These are phyloP conservation scores for Albula glossodonta DNA, from an alignment of 2,113 vertebrate genomes.

Conservation along the genomic window DNA sequence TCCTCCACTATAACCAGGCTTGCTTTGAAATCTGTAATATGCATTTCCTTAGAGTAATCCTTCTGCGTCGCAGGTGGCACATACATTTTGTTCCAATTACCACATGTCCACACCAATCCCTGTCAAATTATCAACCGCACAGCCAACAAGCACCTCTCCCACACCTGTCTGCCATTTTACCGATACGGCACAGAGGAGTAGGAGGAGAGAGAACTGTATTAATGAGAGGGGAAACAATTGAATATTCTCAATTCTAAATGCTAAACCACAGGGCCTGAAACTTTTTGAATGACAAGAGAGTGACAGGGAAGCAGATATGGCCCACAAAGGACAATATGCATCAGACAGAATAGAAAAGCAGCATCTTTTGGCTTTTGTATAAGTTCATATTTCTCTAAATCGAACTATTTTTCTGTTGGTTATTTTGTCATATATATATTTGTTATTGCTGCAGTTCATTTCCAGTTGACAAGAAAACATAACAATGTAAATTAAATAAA, in stretches of 20 bases:
- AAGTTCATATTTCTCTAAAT: neutral
- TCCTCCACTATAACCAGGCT: conserved; percentile 30
- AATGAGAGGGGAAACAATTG: neutral
- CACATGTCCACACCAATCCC: conserved; percentile 53
- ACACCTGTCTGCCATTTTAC: conserved; percentile 55
- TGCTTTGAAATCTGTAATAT: conserved; percentile 48
- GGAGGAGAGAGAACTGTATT: neutral
- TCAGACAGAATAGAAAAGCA: neutral
- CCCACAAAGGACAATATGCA: neutral
- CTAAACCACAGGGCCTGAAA: neutral
- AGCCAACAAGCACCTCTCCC: conserved; percentile 20
- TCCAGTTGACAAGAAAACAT: neutral
- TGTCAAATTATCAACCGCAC: conserved; percentile 64
- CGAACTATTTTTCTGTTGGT: neutral
- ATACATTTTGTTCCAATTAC: conserved; percentile 70
- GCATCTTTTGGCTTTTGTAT: neutral
- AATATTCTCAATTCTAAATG: neutral
- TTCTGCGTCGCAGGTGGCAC: conserved; percentile 55
- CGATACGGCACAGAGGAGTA: neutral
- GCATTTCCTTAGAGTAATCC: conserved; percentile 31
- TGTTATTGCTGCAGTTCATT: too few relatives aligned
- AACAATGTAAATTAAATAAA: neutral
- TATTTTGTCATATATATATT: neutral
- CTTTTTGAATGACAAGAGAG: neutral
- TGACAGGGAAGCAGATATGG: neutral